These are phyloP conservation scores for Salmo trutta DNA, from an alignment of 2,797 vertebrate species.

Conservation along the genomic window DNA sequence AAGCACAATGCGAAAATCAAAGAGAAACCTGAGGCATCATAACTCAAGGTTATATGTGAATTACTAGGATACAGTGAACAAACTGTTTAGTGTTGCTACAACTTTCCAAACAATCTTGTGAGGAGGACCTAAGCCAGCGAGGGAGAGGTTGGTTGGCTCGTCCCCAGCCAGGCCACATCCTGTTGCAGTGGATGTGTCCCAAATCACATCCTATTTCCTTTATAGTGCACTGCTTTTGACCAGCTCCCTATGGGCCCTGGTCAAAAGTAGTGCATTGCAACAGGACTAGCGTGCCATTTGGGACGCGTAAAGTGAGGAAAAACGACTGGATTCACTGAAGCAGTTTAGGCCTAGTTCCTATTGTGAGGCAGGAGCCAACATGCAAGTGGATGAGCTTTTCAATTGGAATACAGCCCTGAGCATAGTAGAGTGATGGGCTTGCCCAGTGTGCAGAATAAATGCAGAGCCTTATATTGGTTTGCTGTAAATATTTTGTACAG, in stretches of 20 bases:
- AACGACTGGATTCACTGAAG: no score
- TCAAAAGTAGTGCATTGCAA: conserved; percentile 23
- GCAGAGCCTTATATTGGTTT: no score
- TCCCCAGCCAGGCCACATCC: conserved; percentile 63
- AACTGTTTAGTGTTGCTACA: conserved; percentile 29
- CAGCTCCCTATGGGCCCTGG: no score
- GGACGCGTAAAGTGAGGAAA: no score
- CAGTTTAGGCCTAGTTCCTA: neutral
- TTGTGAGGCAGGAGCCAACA: neutral
- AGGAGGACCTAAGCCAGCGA: conserved; percentile 30
- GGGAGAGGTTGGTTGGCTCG: conserved; percentile 45
- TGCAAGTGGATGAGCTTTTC: neutral
- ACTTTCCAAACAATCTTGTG: conserved; percentile 49
- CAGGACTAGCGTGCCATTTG: conserved; percentile 11
- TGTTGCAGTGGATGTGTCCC: conserved; percentile 22
- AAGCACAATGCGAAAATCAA: neutral
- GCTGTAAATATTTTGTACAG: neutral
- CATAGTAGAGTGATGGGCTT: neutral
- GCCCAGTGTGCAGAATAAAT: no score
- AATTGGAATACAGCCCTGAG: neutral
- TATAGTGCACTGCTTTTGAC: no score
- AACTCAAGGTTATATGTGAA: conserved; percentile 1
- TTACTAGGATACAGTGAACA: conserved; percentile 22
- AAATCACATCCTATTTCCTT: no score
- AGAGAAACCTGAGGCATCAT: neutral